These are phyloP conservation scores for Microcebus griseorufus DNA, from an alignment of 2,113 vertebrate species.

Conservation along the genomic window DNA sequence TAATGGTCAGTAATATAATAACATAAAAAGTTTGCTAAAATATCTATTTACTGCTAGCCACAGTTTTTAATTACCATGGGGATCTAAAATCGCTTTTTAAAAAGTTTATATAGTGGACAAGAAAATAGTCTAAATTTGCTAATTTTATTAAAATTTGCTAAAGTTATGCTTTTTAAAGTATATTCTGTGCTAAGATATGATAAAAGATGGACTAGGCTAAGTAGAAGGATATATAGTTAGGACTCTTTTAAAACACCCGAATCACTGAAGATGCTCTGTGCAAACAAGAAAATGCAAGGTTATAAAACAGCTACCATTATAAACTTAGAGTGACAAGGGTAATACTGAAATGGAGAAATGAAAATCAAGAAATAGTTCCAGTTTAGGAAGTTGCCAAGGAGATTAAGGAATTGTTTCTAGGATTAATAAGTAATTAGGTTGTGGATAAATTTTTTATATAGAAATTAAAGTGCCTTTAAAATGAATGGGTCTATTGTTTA, in stretches of 20 bases:
- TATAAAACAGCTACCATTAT: background rate
- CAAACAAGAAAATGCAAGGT: background rate
- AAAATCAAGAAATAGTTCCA: background rate
- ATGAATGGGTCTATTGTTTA: background rate
- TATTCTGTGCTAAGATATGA: background rate
- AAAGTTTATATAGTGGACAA: background rate
- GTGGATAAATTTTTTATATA: background rate
- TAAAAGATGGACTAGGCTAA: background rate
- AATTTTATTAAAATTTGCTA: background rate
- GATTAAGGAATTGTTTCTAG: slow-evolving; percentile 22
- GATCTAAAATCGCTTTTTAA: background rate
- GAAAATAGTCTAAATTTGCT: background rate
- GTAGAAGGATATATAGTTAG: background rate
- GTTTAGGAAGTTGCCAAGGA: background rate
- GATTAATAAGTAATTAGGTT: slow-evolving; percentile 34
- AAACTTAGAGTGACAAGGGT: background rate
- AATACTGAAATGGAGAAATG: background rate
- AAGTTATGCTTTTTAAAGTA: slow-evolving; percentile 12
- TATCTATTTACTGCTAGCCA: background rate
- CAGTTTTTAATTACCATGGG: background rate
- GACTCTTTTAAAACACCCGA: background rate
- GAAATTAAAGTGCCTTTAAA: slow-evolving; percentile 19
- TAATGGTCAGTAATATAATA: background rate
- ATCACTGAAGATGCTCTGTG: background rate
- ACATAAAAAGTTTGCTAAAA: slow-evolving; percentile 23